Percentiles rank a stretch among this genome's conserved stretches.
Evolutionary conservation across 2,113 vertebrate species (phyloP).

Genomic region (Lutjanus erythropterus): DNA sequence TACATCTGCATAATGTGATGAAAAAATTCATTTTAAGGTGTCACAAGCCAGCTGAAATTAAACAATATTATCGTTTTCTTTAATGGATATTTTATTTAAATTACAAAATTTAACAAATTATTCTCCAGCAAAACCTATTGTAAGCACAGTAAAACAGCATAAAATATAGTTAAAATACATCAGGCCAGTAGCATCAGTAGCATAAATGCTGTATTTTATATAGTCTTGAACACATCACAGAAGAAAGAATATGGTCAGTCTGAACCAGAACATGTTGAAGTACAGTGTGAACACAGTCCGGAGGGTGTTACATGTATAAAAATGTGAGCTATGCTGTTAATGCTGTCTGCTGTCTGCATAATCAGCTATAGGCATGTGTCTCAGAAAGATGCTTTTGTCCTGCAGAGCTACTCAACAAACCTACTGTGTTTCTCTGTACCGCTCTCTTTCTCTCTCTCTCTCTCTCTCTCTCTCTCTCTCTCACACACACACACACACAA

Average conservation of each 20-base stretch:
- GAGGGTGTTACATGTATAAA: constrained; percentile 16
- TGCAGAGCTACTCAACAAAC: constrained; percentile 45
- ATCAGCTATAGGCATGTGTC: constrained; percentile 42
- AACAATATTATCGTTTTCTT: too few species aligned
- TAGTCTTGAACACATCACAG: not conserved
- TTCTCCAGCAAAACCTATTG: not conserved
- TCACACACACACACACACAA: not conserved
- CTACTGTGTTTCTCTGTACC: constrained; percentile 51
- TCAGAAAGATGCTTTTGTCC: constrained; percentile 68
- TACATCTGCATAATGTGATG: too few species aligned
- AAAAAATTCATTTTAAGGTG: not conserved
- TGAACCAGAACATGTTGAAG: not conserved
- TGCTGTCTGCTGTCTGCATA: constrained; percentile 38
- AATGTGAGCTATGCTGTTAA: constrained; percentile 53
- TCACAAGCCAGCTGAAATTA: not conserved
- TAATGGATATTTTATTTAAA: too few species aligned
- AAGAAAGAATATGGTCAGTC: not conserved
- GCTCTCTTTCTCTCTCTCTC: not conserved
- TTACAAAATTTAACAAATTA: too few species aligned
- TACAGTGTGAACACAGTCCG: constrained; percentile 5
- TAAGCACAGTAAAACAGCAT: not conserved
- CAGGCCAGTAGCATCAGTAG: too few species aligned
- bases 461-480: not conserved
- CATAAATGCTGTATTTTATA: not conserved
- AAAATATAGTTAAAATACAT: not conserved